Evolutionary conservation across 2,888 invertebrate genomes (phyloP).

Genomic region (Uloborus plumipes): DNA sequence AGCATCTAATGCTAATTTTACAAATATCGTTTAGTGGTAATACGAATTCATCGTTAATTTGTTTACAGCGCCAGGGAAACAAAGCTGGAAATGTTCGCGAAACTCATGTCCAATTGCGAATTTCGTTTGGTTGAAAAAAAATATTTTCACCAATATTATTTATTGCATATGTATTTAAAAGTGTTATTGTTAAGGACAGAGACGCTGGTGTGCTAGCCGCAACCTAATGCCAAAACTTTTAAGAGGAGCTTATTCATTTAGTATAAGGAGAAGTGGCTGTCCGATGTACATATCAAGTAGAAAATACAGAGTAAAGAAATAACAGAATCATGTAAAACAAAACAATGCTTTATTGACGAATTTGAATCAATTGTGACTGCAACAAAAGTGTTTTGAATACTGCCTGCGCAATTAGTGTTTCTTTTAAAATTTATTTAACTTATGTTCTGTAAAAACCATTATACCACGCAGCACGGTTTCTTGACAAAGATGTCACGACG

Average conservation of each 20-base stretch:
- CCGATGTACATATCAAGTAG: constrained; percentile 63
- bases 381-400: too few relatives aligned
- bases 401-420: neutral
- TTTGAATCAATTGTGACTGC: neutral
- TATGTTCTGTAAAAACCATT: too few relatives aligned
- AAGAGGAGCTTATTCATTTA: constrained; percentile 64
- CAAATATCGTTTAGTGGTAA: too few relatives aligned
- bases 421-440: too few relatives aligned
- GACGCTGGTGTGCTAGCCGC: constrained; percentile 46
- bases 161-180: constrained; percentile 28
- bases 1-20: too few relatives aligned
- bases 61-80: constrained; percentile 17
- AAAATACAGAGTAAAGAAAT: neutral
- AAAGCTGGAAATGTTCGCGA: constrained; percentile 50
- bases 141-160: constrained; percentile 13
- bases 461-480: too few relatives aligned
- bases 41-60: constrained; percentile 36
- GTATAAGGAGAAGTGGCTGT: constrained; percentile 42
- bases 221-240: constrained; percentile 61
- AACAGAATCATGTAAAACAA: neutral
- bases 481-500: too few relatives aligned
- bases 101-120: constrained; percentile 30
- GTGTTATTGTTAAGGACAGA: constrained; percentile 41
- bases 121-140: neutral
- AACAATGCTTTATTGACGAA: neutral